These are phyloP conservation scores for Monochamus alternatus DNA, from an alignment of 2,888 invertebrate genomes.

Conservation along the genomic window DNA sequence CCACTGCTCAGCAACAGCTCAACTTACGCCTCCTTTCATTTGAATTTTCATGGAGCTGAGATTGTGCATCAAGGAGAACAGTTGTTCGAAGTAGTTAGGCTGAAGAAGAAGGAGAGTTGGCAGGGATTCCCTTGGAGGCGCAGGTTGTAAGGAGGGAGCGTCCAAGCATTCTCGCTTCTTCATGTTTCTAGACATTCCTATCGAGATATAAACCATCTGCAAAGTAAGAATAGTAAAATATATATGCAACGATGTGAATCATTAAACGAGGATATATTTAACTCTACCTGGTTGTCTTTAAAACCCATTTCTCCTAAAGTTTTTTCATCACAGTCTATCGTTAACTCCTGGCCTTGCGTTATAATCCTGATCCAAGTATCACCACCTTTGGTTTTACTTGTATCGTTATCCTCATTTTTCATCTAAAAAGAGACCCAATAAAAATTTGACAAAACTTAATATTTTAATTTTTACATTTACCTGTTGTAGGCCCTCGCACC, in stretches of 20 bases:
- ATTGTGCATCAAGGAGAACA: slow-evolving; percentile 92
- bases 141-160: slow-evolving; percentile 89
- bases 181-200: slow-evolving; percentile 80
- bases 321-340: slow-evolving; percentile 93
- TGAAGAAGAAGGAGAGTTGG: slow-evolving; percentile 89
- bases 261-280: no score
- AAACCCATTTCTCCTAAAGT: slow-evolving; percentile 93
- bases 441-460: no score
- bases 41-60: slow-evolving; percentile 89
- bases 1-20: not conserved
- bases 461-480: slow-evolving; percentile 44
- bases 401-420: slow-evolving; percentile 60
- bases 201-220: slow-evolving; percentile 89
- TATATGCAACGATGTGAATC: no score
- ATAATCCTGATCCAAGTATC: slow-evolving; percentile 86
- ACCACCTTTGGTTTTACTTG: slow-evolving; percentile 66
- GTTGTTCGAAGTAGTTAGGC: slow-evolving; percentile 91
- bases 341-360: slow-evolving; percentile 93
- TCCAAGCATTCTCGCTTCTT: slow-evolving; percentile 81
- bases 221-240: slow-evolving; percentile 32
- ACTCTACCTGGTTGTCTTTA: slow-evolving; percentile 89
- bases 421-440: slow-evolving; percentile 50
- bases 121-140: slow-evolving; percentile 88
- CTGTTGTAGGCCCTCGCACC: slow-evolving; percentile 85
- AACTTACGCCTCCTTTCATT: slow-evolving; percentile 78